phyloP scores from a whole-genome alignment of 2,113 vertebrate genomes.

The Prolemur simus region DNA sequence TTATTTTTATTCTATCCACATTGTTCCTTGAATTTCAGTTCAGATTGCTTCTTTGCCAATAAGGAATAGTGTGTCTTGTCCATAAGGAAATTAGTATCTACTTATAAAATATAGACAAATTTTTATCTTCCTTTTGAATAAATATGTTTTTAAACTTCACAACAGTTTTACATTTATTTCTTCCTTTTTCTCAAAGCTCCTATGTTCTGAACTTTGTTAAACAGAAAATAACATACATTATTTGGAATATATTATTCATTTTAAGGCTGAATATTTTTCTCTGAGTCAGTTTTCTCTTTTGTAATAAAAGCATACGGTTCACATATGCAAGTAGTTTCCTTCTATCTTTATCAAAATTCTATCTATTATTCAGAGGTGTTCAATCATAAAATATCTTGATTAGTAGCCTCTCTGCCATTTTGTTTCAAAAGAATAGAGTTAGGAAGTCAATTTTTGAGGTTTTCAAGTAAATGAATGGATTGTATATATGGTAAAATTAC shows the following conservation, averaged over 20 bases:
- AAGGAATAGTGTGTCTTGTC: neutral
- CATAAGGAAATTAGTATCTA: neutral
- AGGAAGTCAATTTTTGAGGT: slow-evolving; percentile 58
- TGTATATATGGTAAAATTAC: neutral
- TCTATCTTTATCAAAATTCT: slow-evolving; percentile 73
- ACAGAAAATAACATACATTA: slow-evolving; percentile 52
- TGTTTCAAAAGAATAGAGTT: slow-evolving; percentile 60
- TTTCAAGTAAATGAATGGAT: neutral
- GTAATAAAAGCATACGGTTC: slow-evolving; percentile 74
- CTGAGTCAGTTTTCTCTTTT: slow-evolving; percentile 65
- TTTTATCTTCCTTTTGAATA: neutral
- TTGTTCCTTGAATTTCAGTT: neutral
- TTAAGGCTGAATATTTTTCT: slow-evolving; percentile 57
- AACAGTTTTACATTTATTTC: neutral
- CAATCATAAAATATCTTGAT: slow-evolving; percentile 68
- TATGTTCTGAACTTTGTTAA: slow-evolving; percentile 30
- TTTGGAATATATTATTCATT: slow-evolving; percentile 45
- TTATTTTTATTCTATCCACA: slow-evolving; percentile 18
- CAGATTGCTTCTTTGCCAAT: neutral
- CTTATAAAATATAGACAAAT: neutral
- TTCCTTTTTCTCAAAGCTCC: slow-evolving; percentile 10
- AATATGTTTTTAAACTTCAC: slow-evolving; percentile 11
- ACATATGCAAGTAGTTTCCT: slow-evolving; percentile 71
- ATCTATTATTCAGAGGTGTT: slow-evolving; percentile 67
- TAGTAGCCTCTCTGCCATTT: slow-evolving; percentile 61